Evolutionary conservation across 2,797 vertebrate species (phyloP).

Genomic region (Fratercula arctica): DNA sequence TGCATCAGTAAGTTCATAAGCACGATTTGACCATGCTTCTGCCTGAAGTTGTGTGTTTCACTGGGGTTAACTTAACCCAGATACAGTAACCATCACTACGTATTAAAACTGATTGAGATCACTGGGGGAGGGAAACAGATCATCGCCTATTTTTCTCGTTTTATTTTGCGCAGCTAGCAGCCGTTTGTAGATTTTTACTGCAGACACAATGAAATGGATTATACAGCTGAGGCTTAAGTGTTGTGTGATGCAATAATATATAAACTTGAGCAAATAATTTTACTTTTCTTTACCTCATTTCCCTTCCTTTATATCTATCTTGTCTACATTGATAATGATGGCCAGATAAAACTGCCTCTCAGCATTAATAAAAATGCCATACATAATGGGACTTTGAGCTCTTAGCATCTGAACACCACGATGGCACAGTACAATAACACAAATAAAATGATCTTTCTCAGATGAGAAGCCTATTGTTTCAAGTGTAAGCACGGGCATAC

Average conservation of each 20-base stretch:
- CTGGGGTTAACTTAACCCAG: not conserved
- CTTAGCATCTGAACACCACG: not conserved
- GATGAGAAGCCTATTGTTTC: not conserved
- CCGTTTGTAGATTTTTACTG: not conserved
- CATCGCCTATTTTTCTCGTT: not conserved
- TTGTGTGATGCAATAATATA: not conserved
- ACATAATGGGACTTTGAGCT: not conserved
- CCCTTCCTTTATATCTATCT: not conserved
- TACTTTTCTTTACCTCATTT: not conserved
- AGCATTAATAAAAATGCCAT: not conserved
- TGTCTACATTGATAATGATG: not conserved
- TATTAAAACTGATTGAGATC: not conserved
- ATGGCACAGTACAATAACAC: not conserved
- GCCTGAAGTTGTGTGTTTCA: not conserved
- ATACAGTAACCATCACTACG: not conserved
- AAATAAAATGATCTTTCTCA: not conserved
- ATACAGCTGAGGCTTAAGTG: not conserved
- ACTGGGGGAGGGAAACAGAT: accelerated
- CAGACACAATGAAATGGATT: not conserved
- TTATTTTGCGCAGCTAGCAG: not conserved
- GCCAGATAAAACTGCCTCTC: not conserved
- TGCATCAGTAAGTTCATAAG: not conserved
- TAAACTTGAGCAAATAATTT: not conserved
- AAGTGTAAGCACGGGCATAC: not conserved
- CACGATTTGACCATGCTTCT: not conserved